A percentile compares a stretch with the other conserved stretches of the same genome.
phyloP scores from a whole-genome alignment of 2,797 vertebrate species.

The Sebastes trivittatus region DNA sequence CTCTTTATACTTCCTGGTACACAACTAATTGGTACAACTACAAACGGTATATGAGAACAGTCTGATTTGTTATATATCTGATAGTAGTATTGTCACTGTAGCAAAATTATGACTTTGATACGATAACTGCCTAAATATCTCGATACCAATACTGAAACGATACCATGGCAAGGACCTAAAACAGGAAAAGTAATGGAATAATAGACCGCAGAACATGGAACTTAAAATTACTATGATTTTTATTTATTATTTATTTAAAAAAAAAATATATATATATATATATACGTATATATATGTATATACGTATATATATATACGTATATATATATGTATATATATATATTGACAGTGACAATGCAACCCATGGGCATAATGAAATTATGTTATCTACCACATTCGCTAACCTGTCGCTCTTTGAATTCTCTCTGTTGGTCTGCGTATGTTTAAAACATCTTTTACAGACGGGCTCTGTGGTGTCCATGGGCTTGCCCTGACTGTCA shows the following conservation, averaged over 20 bases:
- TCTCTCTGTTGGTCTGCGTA: not conserved
- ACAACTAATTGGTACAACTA: no score
- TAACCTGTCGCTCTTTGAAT: not conserved
- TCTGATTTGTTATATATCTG: not conserved
- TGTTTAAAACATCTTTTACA: not conserved
- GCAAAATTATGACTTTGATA: not conserved
- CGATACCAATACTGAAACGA: not conserved
- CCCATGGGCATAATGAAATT: not conserved
- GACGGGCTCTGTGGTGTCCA: not conserved
- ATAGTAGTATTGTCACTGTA: not conserved
- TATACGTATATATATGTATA: no score
- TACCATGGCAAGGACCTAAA: not conserved
- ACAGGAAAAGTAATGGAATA: not conserved
- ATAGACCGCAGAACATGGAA: not conserved
- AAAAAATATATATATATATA: no score
- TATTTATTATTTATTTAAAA: no score
- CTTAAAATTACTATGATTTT: no score
- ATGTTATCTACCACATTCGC: not conserved
- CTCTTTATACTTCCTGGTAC: no score
- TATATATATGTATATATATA: no score
- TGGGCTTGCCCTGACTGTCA: not conserved
- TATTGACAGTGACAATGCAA: not conserved
- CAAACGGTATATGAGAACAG: no score
- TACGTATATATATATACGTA: no score
- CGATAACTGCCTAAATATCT: not conserved